phyloP scores from a whole-genome alignment of 2,113 vertebrate genomes.

The Dipodomys stephensi region DNA sequence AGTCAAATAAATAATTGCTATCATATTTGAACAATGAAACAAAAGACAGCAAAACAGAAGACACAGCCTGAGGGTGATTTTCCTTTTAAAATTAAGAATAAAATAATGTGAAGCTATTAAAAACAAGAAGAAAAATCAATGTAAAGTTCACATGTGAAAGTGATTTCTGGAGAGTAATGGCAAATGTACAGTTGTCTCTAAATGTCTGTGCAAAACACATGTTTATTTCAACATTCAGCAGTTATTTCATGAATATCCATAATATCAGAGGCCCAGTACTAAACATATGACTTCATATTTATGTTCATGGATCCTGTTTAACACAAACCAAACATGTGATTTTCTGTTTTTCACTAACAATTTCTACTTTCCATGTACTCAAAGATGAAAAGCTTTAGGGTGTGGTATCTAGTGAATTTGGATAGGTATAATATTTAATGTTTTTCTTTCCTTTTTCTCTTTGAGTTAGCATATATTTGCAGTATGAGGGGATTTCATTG shows the following conservation, averaged over 20 bases:
- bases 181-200: conserved; percentile 3
- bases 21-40: neutral
- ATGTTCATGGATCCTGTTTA: neutral
- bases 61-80: neutral
- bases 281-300: neutral
- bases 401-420: neutral
- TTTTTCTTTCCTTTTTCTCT: neutral
- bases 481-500: too few relatives aligned
- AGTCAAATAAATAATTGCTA: neutral
- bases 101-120: neutral
- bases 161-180: neutral
- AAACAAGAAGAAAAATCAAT: neutral
- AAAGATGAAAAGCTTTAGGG: neutral
- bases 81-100: conserved; percentile 41
- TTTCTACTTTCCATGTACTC: neutral
- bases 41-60: neutral
- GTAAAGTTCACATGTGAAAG: conserved; percentile 35
- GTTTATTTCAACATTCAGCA: neutral
- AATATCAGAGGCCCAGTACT: neutral
- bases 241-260: neutral
- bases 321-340: conserved; percentile 3
- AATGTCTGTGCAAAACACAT: neutral
- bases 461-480: too few relatives aligned
- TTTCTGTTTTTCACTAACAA: neutral
- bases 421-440: neutral